Base-by-base conservation (phyloP, 1,140 invertebrate species). In the Bombyx mandarina region DNA sequence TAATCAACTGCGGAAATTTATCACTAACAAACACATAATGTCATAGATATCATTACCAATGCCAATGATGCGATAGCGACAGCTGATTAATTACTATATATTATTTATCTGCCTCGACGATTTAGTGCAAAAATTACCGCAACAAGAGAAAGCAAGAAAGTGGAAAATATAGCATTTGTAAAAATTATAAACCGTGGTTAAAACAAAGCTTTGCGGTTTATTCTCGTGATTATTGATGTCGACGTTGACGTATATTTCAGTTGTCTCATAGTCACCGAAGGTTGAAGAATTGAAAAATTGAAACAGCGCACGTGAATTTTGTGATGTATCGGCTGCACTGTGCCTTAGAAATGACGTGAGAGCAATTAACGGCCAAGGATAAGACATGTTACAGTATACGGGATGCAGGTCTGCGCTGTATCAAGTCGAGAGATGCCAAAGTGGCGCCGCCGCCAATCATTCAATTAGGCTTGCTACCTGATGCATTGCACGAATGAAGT, bases 361-460 rank as follows among this genome's bases (percentile, higher is more conserved):
- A 67, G 64, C 62, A 66, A 53, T 53, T 59, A 65, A 59, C 58
- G 53, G 55, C 52, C 64, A 67, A 72, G 67, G 57, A 71, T 57
- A 63, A 67, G 67, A 68, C 62, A 57, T 57, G 66, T 65, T 56
- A 62, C 62, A 66, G 56, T 43, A 62, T 54, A 66, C 63, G 71
- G 26, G 74, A 77, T 69, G 73, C 63, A 69, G 61, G 58, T 66
- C 78, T 81, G 79, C 65, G 57, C 65, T 69, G 62, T 71, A 70
- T 82, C 82, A 80, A 66, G 67, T 79, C 71, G 66, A 79, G 71
- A 75, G 77, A 75, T 78, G 72, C 73, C 71, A 67, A 70, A 58
- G 61, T 76, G 77, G 79, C 81, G 79, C 76, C 81, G 73, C 69
- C 59, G 70, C 65, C 78, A 81, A 82, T 84, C 79, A 77, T 84